Evolutionary conservation across 2,113 vertebrate species (phyloP).

Genomic region (Indri indri): DNA sequence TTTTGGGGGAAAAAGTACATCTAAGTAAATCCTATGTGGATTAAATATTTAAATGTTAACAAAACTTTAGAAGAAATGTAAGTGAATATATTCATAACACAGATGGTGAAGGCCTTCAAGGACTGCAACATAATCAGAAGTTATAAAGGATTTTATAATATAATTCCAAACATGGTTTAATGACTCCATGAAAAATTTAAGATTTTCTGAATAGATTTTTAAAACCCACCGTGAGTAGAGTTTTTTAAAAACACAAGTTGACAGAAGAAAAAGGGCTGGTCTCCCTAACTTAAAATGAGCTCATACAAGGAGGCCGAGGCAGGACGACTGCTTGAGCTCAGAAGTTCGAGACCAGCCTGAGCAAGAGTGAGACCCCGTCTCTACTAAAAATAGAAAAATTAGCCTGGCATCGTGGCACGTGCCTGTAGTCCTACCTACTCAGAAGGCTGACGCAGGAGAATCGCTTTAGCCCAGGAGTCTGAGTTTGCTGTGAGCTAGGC

Average conservation of each 20-base stretch:
- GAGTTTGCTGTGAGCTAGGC: too few species aligned
- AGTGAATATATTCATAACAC: not conserved
- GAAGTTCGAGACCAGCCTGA: too few species aligned
- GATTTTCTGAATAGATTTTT: not conserved
- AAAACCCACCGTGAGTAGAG: not conserved
- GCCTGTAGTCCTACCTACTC: too few species aligned
- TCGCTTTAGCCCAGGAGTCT: too few species aligned
- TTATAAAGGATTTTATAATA: not conserved
- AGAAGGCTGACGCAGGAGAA: too few species aligned
- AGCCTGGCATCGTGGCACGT: too few species aligned
- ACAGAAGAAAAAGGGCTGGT: not conserved
- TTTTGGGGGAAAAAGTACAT: not conserved
- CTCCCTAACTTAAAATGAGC: not conserved
- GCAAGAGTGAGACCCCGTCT: too few species aligned
- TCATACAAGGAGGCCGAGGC: not conserved
- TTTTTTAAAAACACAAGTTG: not conserved
- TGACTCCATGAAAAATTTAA: not conserved
- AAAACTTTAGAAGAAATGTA: not conserved
- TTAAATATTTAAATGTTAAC: slow-evolving; percentile 7
- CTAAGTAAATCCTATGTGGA: not conserved
- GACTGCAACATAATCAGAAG: not conserved
- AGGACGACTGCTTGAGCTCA: too few species aligned
- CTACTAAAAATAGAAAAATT: too few species aligned
- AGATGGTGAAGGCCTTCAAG: not conserved
- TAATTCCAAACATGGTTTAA: not conserved